Base-by-base conservation (phyloP, 2,888 invertebrate species). In the Spodoptera littoralis region DNA sequence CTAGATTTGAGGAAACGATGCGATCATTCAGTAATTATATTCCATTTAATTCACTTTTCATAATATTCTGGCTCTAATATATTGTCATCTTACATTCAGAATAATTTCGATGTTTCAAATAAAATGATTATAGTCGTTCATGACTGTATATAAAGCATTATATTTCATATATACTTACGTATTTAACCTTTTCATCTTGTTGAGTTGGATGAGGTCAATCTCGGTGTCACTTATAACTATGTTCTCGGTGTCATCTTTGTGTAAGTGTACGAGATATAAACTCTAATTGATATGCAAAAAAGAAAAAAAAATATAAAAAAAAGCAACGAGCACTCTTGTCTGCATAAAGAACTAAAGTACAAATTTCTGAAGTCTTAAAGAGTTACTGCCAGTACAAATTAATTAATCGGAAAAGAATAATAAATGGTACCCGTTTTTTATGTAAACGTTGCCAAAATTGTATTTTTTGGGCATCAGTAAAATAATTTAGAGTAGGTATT, bases 301-400 rank as follows among this genome's bases (percentile, higher is more conserved):
- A 75, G 69, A 76, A 73, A 80, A 82, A 80, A 72, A 72, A 44
- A 22, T 11, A 70, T 66, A 76, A 79, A 80, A 81, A 84, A 83
- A 85, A 81, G 87, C 88, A 92, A 92, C 87, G 93, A 93, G 93
- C 92, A 90, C 91, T 90, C 83, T 88, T 84, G 82, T 84, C 80
- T 87, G 85, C 83, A 86, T 70, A 86, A 67, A 87, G 80, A 90
- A 91, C 89, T 90, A 94, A 90, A 95, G 95, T 95, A 95, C 95
- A 95, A 95, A 95, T 92, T 91, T 87, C 86, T 85, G 84, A 93
- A 92, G 93, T 93, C 91, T 93, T 91, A 88, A 89, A 82, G 74
- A 85, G 82, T 88, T 91, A 94, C 88, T 90, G 89, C 89, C 94
- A 95, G 95, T 95, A 95, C 95, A 95, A 95, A 95, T 92, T 92